A percentile compares a stretch with the other conserved stretches of the same genome.
phyloP scores from a whole-genome alignment of 2,113 vertebrate genomes.

The Sander vitreus region DNA sequence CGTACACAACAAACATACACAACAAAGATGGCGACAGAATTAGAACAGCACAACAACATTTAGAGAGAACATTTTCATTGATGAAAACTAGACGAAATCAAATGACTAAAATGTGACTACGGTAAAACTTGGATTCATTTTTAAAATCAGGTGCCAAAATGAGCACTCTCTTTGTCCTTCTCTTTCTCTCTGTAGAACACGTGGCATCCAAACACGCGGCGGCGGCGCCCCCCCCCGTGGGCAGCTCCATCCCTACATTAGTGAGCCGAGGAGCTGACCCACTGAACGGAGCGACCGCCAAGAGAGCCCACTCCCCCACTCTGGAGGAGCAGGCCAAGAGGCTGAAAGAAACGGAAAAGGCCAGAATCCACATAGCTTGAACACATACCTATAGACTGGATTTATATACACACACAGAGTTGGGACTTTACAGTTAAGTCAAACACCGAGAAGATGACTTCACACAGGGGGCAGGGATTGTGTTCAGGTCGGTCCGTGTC shows the following conservation, averaged over 20 bases:
- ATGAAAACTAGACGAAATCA: not conserved
- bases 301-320: slow-evolving; percentile 82
- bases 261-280: slow-evolving; percentile 82
- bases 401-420: slow-evolving; percentile 21
- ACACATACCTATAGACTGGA: slow-evolving; percentile 26
- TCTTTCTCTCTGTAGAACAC: slow-evolving; percentile 55
- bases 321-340: slow-evolving; percentile 85
- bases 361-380: slow-evolving; percentile 79
- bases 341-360: slow-evolving; percentile 84
- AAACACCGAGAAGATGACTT: slow-evolving; percentile 47
- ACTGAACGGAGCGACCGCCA: slow-evolving; percentile 80
- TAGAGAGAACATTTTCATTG: too few species aligned
- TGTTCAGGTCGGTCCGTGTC: slow-evolving; percentile 34
- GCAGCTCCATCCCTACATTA: slow-evolving; percentile 80
- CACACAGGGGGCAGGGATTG: slow-evolving; percentile 30
- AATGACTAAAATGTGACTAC: too few species aligned
- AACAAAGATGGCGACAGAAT: not conserved
- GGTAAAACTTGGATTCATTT: not conserved
- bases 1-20: not conserved
- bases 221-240: slow-evolving; percentile 54
- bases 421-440: slow-evolving; percentile 45
- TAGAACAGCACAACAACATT: not conserved
- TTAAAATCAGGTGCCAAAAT: not conserved
- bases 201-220: slow-evolving; percentile 58
- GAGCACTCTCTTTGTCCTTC: not conserved